phyloP scores from a whole-genome alignment of 2,797 vertebrate species.

The Sitta carolinensis region DNA sequence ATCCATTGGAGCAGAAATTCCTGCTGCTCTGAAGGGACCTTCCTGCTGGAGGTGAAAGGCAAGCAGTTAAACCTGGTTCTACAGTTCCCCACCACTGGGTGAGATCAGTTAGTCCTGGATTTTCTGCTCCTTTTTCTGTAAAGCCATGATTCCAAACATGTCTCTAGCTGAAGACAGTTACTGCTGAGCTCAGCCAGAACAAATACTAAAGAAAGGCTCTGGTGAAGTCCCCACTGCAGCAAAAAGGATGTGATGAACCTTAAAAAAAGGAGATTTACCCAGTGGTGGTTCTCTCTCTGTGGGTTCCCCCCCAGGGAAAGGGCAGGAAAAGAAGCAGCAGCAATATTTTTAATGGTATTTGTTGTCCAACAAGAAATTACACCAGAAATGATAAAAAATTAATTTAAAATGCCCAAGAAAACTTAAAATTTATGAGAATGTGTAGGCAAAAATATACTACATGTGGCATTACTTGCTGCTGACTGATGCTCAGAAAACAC shows the following conservation, averaged over 20 bases:
- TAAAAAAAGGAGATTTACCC: background rate
- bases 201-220: background rate
- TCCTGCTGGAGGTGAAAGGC: constrained; percentile 40
- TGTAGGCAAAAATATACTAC: background rate
- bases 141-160: background rate
- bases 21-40: background rate
- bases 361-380: background rate
- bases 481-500: background rate
- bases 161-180: background rate
- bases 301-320: background rate
- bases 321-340: background rate
- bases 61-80: background rate
- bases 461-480: background rate
- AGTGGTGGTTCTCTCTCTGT: background rate
- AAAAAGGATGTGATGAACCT: background rate
- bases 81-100: background rate
- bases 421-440: background rate
- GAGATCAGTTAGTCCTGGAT: background rate
- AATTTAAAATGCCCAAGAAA: background rate
- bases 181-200: background rate
- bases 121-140: background rate
- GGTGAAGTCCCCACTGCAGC: background rate
- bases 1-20: constrained; percentile 31
- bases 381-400: background rate
- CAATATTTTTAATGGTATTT: background rate